Conservation (phyloP, 2,888 invertebrate species). For the Deilephila elpenor region DNA sequence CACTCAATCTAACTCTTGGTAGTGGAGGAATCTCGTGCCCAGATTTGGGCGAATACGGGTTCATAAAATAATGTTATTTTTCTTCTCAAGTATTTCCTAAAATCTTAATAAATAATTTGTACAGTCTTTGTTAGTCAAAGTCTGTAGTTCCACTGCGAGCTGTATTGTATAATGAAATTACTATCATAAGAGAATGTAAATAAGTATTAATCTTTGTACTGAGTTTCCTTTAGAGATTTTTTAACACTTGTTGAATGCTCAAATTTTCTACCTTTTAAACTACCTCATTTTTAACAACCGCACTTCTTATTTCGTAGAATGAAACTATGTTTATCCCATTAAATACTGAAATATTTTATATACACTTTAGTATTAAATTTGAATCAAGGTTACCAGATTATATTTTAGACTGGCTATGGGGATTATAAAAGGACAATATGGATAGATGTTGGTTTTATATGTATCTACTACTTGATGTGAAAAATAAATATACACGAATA, state of each 20-base stretch:
- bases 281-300: slow-evolving; percentile 62
- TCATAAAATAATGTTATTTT: not conserved
- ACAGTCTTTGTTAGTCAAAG: slow-evolving; percentile 29
- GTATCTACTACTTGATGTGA: too few relatives aligned
- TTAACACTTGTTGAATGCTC: slow-evolving; percentile 32
- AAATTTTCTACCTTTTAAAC: slow-evolving; percentile 50
- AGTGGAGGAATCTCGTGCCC: too few relatives aligned
- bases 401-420: too few relatives aligned
- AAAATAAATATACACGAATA: too few relatives aligned
- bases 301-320: not conserved
- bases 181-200: slow-evolving; percentile 3
- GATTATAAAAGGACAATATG: too few relatives aligned
- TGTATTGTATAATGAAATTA: slow-evolving; percentile 40
- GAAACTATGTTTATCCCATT: not conserved
- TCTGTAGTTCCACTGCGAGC: slow-evolving; percentile 54
- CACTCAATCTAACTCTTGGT: not conserved
- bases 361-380: too few relatives aligned
- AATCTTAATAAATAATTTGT: slow-evolving; percentile 24
- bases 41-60: not conserved
- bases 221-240: slow-evolving; percentile 29
- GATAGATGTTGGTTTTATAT: too few relatives aligned
- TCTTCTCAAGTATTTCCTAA: slow-evolving; percentile 12
- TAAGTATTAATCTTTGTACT: slow-evolving; percentile 24
- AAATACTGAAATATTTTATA: too few relatives aligned
- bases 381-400: too few relatives aligned